Evolutionary conservation across 2,888 invertebrate genomes (phyloP).

Genomic region (Pantelozetes paolii): DNA sequence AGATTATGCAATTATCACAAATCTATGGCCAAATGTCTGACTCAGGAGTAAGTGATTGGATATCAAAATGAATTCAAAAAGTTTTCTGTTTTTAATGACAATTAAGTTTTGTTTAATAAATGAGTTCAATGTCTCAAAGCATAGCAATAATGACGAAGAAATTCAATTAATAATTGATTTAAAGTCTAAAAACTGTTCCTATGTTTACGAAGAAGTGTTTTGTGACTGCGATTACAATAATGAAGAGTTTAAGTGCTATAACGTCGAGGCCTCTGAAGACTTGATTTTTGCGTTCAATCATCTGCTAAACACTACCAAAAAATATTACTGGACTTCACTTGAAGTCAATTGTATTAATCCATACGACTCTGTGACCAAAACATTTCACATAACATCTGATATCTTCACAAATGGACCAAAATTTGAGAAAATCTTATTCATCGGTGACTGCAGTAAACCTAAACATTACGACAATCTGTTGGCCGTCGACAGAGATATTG

Average conservation of each 20-base stretch:
- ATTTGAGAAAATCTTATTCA: conserved; percentile 36
- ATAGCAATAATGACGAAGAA: conserved; percentile 9
- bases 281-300: conserved; percentile 38
- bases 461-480: conserved; percentile 41
- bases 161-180: background rate
- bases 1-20: no score
- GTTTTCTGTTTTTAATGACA: background rate
- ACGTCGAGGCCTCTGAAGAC: conserved; percentile 34
- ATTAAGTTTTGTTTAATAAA: conserved; percentile 16
- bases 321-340: conserved; percentile 32
- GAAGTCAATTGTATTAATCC: conserved; percentile 39
- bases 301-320: conserved; percentile 33
- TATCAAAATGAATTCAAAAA: conserved; percentile 14
- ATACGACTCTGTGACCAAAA: conserved; percentile 23
- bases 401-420: conserved; percentile 40
- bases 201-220: conserved; percentile 36
- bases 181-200: conserved; percentile 33
- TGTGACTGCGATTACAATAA: conserved; percentile 35
- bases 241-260: conserved; percentile 34
- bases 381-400: conserved; percentile 37
- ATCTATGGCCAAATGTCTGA: no score
- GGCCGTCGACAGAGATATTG: conserved; percentile 39
- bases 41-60: background rate
- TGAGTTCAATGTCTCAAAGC: conserved; percentile 19
- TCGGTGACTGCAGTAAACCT: conserved; percentile 40